phyloP scores from a whole-genome alignment of 2,888 invertebrate species.

The Phragmatobia fuliginosa region DNA sequence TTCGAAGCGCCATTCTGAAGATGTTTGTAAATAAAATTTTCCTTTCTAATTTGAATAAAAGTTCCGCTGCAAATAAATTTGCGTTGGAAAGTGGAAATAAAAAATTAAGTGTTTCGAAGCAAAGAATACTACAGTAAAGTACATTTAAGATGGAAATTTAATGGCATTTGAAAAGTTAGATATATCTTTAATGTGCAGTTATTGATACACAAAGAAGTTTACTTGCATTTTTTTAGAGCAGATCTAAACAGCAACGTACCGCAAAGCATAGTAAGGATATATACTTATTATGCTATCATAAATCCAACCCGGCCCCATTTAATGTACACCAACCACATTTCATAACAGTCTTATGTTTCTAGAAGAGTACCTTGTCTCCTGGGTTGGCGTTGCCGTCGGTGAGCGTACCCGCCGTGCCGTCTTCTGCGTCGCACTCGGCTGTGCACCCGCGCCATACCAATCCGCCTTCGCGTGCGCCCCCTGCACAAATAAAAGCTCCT shows the following conservation, averaged over 20 bases:
- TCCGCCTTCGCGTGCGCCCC: constrained; percentile 86
- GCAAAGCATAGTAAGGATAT: no score
- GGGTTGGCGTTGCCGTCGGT: constrained; percentile 87
- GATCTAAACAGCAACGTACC: neutral
- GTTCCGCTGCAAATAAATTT: neutral
- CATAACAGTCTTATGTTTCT: neutral
- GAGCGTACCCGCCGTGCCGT: constrained; percentile 84
- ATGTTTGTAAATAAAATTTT: constrained; percentile 47
- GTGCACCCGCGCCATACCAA: constrained; percentile 86
- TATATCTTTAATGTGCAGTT: neutral
- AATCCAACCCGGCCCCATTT: no score
- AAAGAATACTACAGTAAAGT: neutral
- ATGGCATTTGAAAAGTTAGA: neutral
- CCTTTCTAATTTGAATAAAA: constrained; percentile 14
- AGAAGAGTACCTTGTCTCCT: constrained; percentile 86
- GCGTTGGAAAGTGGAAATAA: neutral
- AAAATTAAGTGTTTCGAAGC: neutral
- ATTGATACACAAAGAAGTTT: neutral
- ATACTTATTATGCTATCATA: neutral
- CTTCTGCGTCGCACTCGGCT: constrained; percentile 85
- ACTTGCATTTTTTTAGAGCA: neutral
- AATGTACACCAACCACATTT: no score
- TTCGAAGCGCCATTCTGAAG: constrained; percentile 21
- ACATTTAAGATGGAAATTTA: neutral
- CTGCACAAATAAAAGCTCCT: constrained; percentile 51